phyloP scores from a whole-genome alignment of 1,140 invertebrate species.

The Aphaenogaster ashmeadi region DNA sequence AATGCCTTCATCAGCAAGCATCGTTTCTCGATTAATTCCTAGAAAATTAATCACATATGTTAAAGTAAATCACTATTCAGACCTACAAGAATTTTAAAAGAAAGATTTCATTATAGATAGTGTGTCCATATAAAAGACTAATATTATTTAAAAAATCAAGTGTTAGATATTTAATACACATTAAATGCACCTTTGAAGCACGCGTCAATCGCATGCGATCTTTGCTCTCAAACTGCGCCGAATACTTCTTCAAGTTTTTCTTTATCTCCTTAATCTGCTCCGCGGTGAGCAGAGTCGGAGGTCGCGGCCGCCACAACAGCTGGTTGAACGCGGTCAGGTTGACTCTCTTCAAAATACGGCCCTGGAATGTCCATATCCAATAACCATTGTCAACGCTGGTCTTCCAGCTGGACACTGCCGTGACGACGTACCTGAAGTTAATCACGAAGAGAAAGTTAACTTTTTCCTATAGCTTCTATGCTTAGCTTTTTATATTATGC shows the following conservation, averaged over 20 bases:
- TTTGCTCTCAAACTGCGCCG: constrained; percentile 97
- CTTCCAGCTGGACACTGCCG: constrained; percentile 98
- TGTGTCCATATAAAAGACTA: neutral
- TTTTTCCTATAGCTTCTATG: neutral
- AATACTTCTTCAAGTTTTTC: constrained; percentile 99
- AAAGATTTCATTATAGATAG: neutral
- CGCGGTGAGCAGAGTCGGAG: constrained; percentile 93
- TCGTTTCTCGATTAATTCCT: constrained; percentile 98
- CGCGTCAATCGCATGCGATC: constrained; percentile 97
- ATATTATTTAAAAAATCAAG: too few relatives aligned
- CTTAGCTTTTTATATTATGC: neutral
- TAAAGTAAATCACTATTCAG: neutral
- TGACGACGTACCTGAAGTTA: constrained; percentile 93
- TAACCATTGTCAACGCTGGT: constrained; percentile 98
- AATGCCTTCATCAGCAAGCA: constrained; percentile 96
- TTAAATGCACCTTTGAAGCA: constrained; percentile 93
- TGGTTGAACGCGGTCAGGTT: constrained; percentile 97
- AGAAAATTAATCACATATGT: constrained; percentile 62
- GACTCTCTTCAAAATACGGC: constrained; percentile 93
- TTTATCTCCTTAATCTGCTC: constrained; percentile 97
- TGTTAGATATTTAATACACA: neutral
- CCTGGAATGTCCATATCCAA: constrained; percentile 99
- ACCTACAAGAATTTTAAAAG: constrained; percentile 14
- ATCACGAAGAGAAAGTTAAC: neutral
- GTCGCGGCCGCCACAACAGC: constrained; percentile 98